Percentiles rank a stretch among this genome's conserved stretches.
Evolutionary conservation across 2,113 vertebrate genomes (phyloP).

Genomic region (Cygnus atratus): DNA sequence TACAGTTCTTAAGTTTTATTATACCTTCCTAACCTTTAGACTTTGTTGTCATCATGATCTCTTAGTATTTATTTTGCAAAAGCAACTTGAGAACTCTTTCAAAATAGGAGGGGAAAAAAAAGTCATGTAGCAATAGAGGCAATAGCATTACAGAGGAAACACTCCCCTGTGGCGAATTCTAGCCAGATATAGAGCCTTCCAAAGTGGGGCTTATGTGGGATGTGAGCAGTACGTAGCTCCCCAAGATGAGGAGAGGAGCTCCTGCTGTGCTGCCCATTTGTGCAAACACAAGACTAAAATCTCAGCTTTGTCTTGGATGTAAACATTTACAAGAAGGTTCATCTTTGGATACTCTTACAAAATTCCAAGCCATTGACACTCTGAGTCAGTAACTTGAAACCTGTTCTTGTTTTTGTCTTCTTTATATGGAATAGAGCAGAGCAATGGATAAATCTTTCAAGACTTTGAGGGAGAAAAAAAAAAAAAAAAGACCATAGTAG

Average conservation of each 20-base stretch:
- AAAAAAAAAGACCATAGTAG: not conserved
- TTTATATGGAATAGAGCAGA: not conserved
- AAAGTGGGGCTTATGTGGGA: not conserved
- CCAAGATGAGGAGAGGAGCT: not conserved
- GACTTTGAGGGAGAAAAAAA: not conserved
- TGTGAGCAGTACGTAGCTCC: not conserved
- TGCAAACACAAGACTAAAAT: not conserved
- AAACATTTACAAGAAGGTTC: not conserved
- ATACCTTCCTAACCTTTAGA: not conserved
- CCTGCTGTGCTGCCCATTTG: not conserved
- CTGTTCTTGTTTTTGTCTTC: not conserved
- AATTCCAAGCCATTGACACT: not conserved
- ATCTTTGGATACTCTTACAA: not conserved
- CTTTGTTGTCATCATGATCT: not conserved
- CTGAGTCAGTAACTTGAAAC: not conserved
- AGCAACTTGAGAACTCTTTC: not conserved
- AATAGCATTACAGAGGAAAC: not conserved
- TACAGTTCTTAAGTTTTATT: not conserved
- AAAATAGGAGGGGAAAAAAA: not conserved
- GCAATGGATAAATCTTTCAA: not conserved
- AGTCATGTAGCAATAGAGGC: not conserved
- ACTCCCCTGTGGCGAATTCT: not conserved
- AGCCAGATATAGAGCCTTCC: not conserved
- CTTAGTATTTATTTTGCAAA: not conserved
- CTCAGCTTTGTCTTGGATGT: not conserved